Evolutionary conservation across 1,140 invertebrate genomes (phyloP), one percentile per base, ranked within the genome.

Genomic region (Drosophila lacertosa): DNA sequence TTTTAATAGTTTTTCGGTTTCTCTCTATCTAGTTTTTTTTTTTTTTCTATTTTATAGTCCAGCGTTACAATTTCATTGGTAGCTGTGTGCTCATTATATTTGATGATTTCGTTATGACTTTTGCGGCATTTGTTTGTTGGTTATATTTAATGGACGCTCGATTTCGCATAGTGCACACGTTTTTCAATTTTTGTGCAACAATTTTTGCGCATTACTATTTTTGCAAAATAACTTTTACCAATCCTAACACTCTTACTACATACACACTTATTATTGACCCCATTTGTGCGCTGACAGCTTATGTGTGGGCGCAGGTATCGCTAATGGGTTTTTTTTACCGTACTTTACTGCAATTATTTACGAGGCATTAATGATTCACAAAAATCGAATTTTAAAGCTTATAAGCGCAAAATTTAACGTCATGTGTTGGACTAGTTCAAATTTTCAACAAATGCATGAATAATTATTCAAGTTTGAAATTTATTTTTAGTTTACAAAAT

Each of bases 101-200:
- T 69, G 58, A 69, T 64, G 50, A 64, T 48, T 64, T 69, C 50
- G 26, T 69, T 64, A 64, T 51, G 42, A 48, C 33, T 20, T 20
- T 54, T 39, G 26, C 18, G 29, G 42, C 32, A 48, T 26, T 39
- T 39, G 7, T 32, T 64, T 47, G 24, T 37, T 45, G n/a, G n/a
- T 44, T 15, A 20, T 47, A 32, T 5, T 33, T 65, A 32, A 29
- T 29, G 39, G 40, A 44, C 37, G 37, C 73, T 60, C 20, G 18
- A 65, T 74, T 78, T 62, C 40, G 32, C 55, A 57, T 29, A 51
- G n/a, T 32, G 44, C 59, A 58, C 78, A 82, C 74, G 70, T 74
- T 81, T 74, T 71, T 69, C 55, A 47, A 68, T 68, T 55, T 64
- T 55, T 64, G 15, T 42, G 66, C 50, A 63, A 69, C 20, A 42